Evolutionary conservation across 2,888 invertebrate genomes (phyloP).

Genomic region (Diplolepis rosae): DNA sequence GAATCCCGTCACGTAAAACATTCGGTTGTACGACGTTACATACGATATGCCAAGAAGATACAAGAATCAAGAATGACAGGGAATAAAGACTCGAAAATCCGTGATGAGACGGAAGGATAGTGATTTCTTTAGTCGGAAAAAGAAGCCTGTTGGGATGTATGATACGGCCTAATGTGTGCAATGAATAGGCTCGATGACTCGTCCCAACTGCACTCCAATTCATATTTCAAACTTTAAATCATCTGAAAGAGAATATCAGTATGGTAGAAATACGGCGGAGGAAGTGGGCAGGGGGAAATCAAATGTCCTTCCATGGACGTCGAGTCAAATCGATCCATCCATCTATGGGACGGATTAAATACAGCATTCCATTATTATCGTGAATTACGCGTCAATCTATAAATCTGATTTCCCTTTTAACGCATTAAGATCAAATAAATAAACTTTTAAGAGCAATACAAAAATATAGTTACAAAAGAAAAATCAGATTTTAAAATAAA

Average conservation of each 20-base stretch:
- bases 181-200: slow-evolving; percentile 30
- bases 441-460: too few species aligned
- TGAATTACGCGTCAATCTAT: neutral
- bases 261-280: neutral
- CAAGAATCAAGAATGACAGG: slow-evolving; percentile 30
- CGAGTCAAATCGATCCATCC: neutral
- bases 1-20: slow-evolving; percentile 31
- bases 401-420: too few species aligned
- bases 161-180: slow-evolving; percentile 16
- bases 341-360: slow-evolving; percentile 40
- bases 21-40: slow-evolving; percentile 26
- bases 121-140: slow-evolving; percentile 13
- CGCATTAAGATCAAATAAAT: neutral
- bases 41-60: slow-evolving; percentile 11
- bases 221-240: slow-evolving; percentile 20
- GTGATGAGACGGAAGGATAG: neutral
- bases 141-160: neutral
- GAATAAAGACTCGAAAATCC: slow-evolving; percentile 24
- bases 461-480: too few species aligned
- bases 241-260: neutral
- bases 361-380: slow-evolving; percentile 41
- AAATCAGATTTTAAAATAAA: too few species aligned
- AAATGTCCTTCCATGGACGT: slow-evolving; percentile 19
- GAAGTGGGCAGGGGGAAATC: neutral
- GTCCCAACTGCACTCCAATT: too few species aligned